Base-by-base conservation (phyloP, 1,140 invertebrate species). In the Calliphora vicina region DNA sequence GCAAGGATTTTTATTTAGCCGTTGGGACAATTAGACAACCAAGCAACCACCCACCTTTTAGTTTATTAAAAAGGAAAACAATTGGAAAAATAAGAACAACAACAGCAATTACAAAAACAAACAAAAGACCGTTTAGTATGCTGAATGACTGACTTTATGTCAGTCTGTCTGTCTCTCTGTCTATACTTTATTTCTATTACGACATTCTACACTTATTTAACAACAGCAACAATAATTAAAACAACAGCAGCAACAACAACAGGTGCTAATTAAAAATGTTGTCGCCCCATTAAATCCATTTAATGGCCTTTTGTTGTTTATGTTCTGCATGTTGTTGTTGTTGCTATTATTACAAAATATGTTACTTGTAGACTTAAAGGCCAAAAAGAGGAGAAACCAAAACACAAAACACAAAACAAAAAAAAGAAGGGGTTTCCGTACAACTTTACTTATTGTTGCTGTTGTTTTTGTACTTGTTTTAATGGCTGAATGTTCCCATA, bases 251-350 rank as follows among this genome's bases (percentile, higher is more conserved):
- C 43, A 35, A 73, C 57, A 80, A 83, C 80, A 83, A 81, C 78
- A 83, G 83, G 83, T 83, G 83, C 78, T 83, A 83, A 83, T 83
- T 83, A 83, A 83, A 83, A 83, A 35, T 35, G 35, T 35, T 35
- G 35, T 35, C 35, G 35, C 80, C 83, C 81, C 83, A 84, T 84
- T 84, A 84, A 84, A 82, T 80, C 27, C 27, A 76, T 35, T 76
- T 76, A 76, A 76, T 76, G 73, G 73, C 25, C 72, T 74, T 29
- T 78, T 29, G 26, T 29, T 29, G 27, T 29, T 17, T 17, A n/a
- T 17, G 42, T 50, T 74, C 35, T 74, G 50, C 26, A 61, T 72
- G 57, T 72, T 23, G 27, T 20, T 74, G 25, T 20, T 45, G 43
- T 43, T 42, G 67, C 20, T 73, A 67, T 61, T 25, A 43, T 71